phyloP scores from a whole-genome alignment of 2,113 vertebrate genomes.

The Origma solitaria region DNA sequence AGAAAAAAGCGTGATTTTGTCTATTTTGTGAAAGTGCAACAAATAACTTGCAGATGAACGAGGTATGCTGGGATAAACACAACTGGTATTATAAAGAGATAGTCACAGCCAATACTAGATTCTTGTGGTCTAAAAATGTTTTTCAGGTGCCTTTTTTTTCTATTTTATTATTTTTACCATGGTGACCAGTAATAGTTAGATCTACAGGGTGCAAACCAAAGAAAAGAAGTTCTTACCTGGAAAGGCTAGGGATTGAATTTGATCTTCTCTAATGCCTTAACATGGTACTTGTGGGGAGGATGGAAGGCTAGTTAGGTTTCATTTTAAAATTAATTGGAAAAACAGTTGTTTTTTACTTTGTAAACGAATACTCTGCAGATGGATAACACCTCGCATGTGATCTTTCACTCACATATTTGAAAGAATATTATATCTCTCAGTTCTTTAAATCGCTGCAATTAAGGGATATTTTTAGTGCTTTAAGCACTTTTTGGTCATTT shows the following conservation, averaged over 20 bases:
- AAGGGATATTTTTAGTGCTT: neutral
- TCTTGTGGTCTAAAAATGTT: neutral
- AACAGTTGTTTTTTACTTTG: neutral
- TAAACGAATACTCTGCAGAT: neutral
- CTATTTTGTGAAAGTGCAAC: neutral
- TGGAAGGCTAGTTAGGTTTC: neutral
- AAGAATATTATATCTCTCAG: neutral
- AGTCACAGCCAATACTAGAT: neutral
- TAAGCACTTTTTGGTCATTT: neutral
- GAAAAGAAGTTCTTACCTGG: neutral
- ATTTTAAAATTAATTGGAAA: neutral
- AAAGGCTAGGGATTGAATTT: neutral
- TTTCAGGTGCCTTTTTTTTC: neutral
- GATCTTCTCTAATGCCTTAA: neutral
- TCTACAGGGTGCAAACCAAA: neutral
- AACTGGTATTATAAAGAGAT: neutral
- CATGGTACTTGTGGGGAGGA: neutral
- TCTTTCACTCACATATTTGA: neutral
- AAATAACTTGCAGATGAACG: neutral
- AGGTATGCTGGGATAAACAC: neutral
- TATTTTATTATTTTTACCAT: neutral
- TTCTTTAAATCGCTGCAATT: neutral
- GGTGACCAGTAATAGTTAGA: neutral
- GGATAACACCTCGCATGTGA: neutral
- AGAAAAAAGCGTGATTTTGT: neutral